Base-by-base conservation (phyloP, 2,113 vertebrate species). In the Forbesichthys papilliferus region DNA sequence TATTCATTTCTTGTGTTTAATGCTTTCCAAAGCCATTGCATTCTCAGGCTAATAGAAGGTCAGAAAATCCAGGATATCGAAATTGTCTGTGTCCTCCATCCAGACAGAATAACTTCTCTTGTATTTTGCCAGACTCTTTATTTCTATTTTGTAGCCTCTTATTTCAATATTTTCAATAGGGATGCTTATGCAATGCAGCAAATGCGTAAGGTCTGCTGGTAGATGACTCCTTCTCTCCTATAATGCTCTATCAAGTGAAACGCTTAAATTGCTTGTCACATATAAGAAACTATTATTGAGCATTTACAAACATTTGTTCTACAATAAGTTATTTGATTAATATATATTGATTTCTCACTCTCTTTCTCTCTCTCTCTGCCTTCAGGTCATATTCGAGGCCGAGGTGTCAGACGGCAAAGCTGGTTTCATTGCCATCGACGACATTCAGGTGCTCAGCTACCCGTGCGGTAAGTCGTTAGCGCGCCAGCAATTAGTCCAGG, bases 361-460 rank as follows among this genome's bases (percentile, higher is more conserved):
- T 58, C 12, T 89, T 89, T 86, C 71, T 46, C 88, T 7, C n/a
- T 46, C 12, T 66, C 48, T 34, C 20, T 52, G 66, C 47, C 90
- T 88, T 80, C 92, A 99, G 98, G 96, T 99, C 87, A 97, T 99
- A 91, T 99, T 99, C 89, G 98, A 99, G 92, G 97, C 96, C 4
- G 96, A 96, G 88, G 94, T 98, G 78, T 96, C 95, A 69, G 94
- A 93, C 87, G 94, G 94, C 71, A 96, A 96, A 92, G 92, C 88
- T 63, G 97, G 96, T 83, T 99, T 96, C 89, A 96, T 99, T 81
- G 97, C 96, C 88, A 95, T 99, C 73, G 97, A 99, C 90, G 96
- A 99, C 89, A 95, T 99, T 87, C 96, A 99, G 91, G 98, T 99
- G 74, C 85, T 99, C 86, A 99, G 97, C 88, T 99, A 99, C 84